Base-by-base conservation (phyloP, 2,113 vertebrate species). In the Cinclus mexicanus region DNA sequence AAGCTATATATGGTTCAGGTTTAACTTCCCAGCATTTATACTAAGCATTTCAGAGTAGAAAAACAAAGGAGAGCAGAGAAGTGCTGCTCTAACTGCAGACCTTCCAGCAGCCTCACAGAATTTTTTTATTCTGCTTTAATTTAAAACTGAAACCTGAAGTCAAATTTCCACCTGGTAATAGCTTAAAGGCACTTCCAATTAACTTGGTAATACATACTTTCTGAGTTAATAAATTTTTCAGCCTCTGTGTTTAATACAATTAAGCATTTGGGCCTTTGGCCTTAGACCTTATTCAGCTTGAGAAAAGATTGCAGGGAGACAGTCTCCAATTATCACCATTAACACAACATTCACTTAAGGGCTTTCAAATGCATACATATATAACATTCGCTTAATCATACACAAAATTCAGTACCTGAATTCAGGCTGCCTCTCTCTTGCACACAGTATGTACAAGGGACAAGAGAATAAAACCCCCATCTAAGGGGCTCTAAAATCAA, bases 141-240 rank as follows among this genome's bases (percentile, higher is more conserved):
- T 96, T 96, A 92, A 89, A 96, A 90, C 76, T 93, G 95, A 96
- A 97, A 96, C 92, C 83, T 87, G 69, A 94, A 96, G 95, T 96
- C 85, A 96, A 96, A 96, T 93, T 96, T 96, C 94, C 94, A 96
- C 93, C 95, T 96, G 79, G 83, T 94, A 96, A 96, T 96, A 96
- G 94, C 95, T 96, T 97, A 92, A 95, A 94, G 93, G 95, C 93
- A 83, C 76, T 94, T 96, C 60, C 95, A 95, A 94, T 96, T 97
- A 96, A 92, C 90, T 95, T 64, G 64, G 93, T 96, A 96, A 97
- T 96, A 96, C 37, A 92, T 68, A 86, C 72, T 93, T 96, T 94
- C 86, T 90, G 76, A 96, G 83, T 96, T 96, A 97, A 96, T 95
- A 96, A 97, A 90, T 92, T 94, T 96, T 96, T 71, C 90, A 95